Evolutionary conservation across 2,888 invertebrate genomes (phyloP), one percentile per base, ranked within the genome.

Genomic region (Diaprepes abbreviatus): DNA sequence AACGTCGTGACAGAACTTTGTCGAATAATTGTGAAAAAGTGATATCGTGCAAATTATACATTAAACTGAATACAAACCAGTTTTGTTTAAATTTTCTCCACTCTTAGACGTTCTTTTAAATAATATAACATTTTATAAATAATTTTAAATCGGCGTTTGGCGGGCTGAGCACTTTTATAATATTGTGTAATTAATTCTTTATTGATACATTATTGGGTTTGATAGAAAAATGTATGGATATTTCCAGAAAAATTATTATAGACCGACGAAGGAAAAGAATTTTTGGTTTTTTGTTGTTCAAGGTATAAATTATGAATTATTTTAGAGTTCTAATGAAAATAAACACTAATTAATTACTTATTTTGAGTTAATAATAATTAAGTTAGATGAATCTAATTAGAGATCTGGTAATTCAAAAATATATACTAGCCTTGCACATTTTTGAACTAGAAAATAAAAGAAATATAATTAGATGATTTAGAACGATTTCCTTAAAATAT

Each of bases 111-210:
- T 12, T 12, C 3, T 35, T n/a, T n/a, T 35, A 35, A 2, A 35
- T 1, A 35, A 3, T 35, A 35, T 35, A 3, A 12, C 35, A 12
- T 35, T n/a, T 35, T 35, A n/a, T n/a, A n/a, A n/a, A n/a, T 19
- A 16, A 12, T 19, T 48, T 48, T 16, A n/a, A n/a, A 24, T 6
- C n/a, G 19, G 33, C 50, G 60, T 48, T 60, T 60, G 60, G 33
- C 60, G 50, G 48, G 48, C 60, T 60, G 50, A 60, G 60, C 60
- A 45, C 43, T 21, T n/a, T 10, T 7, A 2, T 16, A 43, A 10
- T 43, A 43, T 9, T 43, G 16, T 19, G 16, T n/a, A n/a, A n/a
- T n/a, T n/a, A n/a, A n/a, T n/a, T n/a, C n/a, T n/a, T n/a, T n/a
- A n/a, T n/a, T n/a, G n/a, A n/a, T n/a, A n/a, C n/a, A n/a, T n/a